Conservation (phyloP, 2,888 invertebrate species). For the Luffia ferchaultella region DNA sequence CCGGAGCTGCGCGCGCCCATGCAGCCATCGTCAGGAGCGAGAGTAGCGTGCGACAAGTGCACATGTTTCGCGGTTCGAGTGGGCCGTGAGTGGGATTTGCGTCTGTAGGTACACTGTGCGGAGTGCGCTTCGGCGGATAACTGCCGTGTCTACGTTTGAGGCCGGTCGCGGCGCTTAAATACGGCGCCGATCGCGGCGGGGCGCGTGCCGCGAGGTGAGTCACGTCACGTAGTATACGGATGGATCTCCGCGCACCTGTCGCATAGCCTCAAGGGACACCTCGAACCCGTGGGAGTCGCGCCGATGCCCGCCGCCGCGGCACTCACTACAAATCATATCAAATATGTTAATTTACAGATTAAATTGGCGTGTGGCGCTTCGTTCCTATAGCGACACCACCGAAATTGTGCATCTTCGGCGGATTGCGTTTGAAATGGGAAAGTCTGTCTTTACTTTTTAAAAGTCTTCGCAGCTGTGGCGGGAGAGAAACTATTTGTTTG, state of each 20-base stretch:
- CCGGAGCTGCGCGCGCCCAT: slow-evolving; percentile 17
- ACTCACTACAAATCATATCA: background rate
- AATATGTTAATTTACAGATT: too few species aligned
- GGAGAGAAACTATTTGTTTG: too few species aligned
- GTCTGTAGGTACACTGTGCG: slow-evolving; percentile 24
- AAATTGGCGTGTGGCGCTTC: too few species aligned
- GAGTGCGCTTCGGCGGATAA: slow-evolving; percentile 30
- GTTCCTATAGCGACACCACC: too few species aligned
- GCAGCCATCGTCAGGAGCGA: slow-evolving; percentile 14
- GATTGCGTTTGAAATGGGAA: too few species aligned
- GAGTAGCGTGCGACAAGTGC: background rate
- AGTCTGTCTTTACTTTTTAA: too few species aligned
- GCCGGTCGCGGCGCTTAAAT: slow-evolving; percentile 15
- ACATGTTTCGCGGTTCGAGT: background rate
- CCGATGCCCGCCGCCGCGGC: background rate
- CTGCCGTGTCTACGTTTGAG: slow-evolving; percentile 16
- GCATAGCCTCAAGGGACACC: background rate
- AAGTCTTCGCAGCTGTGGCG: too few species aligned
- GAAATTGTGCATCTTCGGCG: too few species aligned
- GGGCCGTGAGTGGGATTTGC: slow-evolving; percentile 9
- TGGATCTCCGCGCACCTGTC: background rate
- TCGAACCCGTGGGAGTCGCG: background rate
- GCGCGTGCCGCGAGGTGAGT: background rate
- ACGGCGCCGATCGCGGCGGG: background rate
- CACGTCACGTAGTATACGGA: background rate